Evolutionary conservation across 2,888 invertebrate genomes (phyloP).

Genomic region (Andrena haemorrhoa): DNA sequence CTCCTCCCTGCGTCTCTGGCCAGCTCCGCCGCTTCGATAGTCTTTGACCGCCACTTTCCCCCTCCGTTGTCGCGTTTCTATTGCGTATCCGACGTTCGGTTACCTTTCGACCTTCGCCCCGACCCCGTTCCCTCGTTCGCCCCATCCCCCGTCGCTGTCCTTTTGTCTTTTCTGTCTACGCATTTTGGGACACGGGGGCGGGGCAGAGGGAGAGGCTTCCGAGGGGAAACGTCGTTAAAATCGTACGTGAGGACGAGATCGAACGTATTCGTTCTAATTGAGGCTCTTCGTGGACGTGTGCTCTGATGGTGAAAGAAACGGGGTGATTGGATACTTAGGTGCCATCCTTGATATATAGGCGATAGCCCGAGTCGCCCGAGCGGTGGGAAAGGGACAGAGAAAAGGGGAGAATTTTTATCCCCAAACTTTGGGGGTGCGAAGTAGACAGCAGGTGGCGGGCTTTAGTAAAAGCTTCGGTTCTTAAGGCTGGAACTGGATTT

Average conservation of each 20-base stretch:
- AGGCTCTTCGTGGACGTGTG: neutral
- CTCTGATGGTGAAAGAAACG: neutral
- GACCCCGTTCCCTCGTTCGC: neutral
- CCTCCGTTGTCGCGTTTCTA: constrained; percentile 24
- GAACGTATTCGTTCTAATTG: neutral
- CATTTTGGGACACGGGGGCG: neutral
- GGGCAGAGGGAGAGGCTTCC: neutral
- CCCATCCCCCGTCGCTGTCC: neutral
- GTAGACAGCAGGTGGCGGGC: no score
- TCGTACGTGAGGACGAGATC: neutral
- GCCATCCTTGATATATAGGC: no score
- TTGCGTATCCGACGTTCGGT: constrained; percentile 38
- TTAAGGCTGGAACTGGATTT: no score
- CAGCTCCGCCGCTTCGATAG: constrained; percentile 42
- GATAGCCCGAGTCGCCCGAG: no score
- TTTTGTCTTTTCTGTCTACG: neutral
- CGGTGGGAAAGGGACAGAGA: no score
- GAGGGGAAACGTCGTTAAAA: neutral
- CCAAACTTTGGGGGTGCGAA: no score
- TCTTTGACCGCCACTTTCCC: constrained; percentile 43
- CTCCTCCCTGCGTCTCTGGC: constrained; percentile 38
- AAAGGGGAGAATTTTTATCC: no score
- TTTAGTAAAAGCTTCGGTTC: no score
- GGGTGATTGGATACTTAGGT: neutral
- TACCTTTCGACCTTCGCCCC: constrained; percentile 40